Base-by-base conservation (phyloP, 2,888 invertebrate species). In the Gari tellinella region DNA sequence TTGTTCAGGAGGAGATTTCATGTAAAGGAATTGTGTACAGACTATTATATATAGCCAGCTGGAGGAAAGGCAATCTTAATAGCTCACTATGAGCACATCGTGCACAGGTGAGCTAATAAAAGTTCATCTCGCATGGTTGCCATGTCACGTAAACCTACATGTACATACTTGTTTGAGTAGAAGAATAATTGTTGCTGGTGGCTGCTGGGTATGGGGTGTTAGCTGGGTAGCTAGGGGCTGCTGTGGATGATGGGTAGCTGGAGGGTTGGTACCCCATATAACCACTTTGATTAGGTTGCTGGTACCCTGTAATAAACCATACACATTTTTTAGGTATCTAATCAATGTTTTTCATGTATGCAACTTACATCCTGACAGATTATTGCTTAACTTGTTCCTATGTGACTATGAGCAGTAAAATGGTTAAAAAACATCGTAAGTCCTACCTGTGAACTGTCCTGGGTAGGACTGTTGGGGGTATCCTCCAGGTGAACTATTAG, bases 221-320 rank as follows among this genome's bases (percentile, higher is more conserved):
- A 41, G 37, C 48, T 21, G 63, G 66, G 51, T 70, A 76, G 19
- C 66, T 31, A 10, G 31, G 31, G 4, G 31, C 31, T 4, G 31
- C 68, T 14, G 66, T 38, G n/a, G 55, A 72, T 17, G 73, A 68
- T 37, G 84, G 81, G 23, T 88, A 84, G 46, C 85, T 84, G n/a
- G 84, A 61, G 23, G 83, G 82, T 85, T 60, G 86, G 86, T 68
- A 83, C 14, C 43, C 43, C n/a, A 19, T 15, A 31, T 31, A 31
- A 4, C 31, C 31, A 31, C 31, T 31, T 4, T 4, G 31, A 31
- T 31, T 31, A 31, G 31, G 5, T 31, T 31, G 31, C n/a, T n/a
- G n/a, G 31, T 31, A 31, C 31, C 31, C 31, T 31, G 31, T 10
- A 31, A 31, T 31, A 4, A 31, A 7, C 4, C 31, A 31, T 31